Base-by-base conservation (phyloP, 2,888 invertebrate genomes). In the Drosophila formosana region DNA sequence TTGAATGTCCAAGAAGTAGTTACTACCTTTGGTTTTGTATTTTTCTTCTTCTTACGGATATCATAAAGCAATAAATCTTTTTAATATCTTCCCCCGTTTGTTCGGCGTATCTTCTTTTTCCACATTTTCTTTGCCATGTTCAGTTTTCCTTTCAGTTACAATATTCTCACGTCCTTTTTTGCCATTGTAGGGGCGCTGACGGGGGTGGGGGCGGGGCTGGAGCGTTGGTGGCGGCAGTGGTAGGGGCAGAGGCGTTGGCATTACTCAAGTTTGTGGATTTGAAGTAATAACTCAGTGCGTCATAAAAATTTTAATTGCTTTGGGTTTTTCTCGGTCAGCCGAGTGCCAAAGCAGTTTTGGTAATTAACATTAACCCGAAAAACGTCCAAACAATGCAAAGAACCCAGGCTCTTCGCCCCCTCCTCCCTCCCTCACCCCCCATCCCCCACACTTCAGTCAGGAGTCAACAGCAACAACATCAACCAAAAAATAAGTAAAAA, bases 291-390 rank as follows among this genome's bases (percentile, higher is more conserved):
- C 86, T 86, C 86, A 89, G 86, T 78, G 88, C 82, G 89, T 89
- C 88, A 86, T 89, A 86, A 86, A 89, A 89, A 88, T 82, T 89
- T 86, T 86, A 86, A 86, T 89, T 86, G 88, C 88, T 89, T 88
- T 89, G 85, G 88, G 85, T 68, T 80, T 72, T 61, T 61, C 41
- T 67, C 55, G 78, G 81, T 81, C 79, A 79, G 75, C 68, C 84
- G 76, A 79, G 86, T 88, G 88, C 88, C 88, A 86, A 83, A 83
- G 83, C 83, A 83, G 83, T 89, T 85, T 83, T 84, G 89, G 89
- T 86, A 86, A 86, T 86, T 86, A 85, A 85, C 85, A 89, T 85
- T 87, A 89, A 82, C 85, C 89, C 88, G 41, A 61, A 83, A 75
- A 78, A 77, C 72, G 83, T 79, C 83, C 87, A 70, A 82, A 81